Evolutionary conservation across 2,888 invertebrate genomes (phyloP), one percentile per base, ranked within the genome.

Genomic region (Pterostichus niger): DNA sequence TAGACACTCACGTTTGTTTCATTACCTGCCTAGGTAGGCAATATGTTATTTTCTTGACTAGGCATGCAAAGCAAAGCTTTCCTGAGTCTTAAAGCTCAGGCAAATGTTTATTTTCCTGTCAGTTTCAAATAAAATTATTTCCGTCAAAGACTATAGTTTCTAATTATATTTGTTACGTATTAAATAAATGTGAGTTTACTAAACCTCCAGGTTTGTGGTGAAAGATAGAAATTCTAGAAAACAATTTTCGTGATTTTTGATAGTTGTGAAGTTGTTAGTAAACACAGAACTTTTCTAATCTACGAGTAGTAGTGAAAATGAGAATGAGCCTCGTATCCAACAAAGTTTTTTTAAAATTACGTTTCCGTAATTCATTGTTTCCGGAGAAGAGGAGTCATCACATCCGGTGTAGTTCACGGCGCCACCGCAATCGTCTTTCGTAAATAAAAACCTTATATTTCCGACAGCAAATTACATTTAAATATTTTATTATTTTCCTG

Each of bases 381-480:
- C 68, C 68, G 68, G 5, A 44, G 46, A 10, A 44, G 44, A 71
- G 68, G 24, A 71, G n/a, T 64, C 68, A 71, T 71, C 40, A 71
- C 68, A 71, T 71, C 68, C 68, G 68, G 68, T 71, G 33, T 71
- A 71, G 40, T 71, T 71, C 68, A 44, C 40, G 68, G 68, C 68
- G 15, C 17, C 40, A 17, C 68, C 40, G 24, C 44, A 40, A 40
- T 56, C n/a, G 76, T 56, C 56, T 54, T 46, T 44, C 46, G n/a
- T 46, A 80, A 80, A 68, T 49, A 68, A 80, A 6, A 11, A 68
- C 33, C 54, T 68, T 33, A 64, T 46, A 80, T 80, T 80, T 80
- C 80, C 80, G 68, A 68, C 52, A 15, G 64, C 44, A 80, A 68
- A 80, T 80, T 80, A 80, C 68, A 24, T 80, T 80, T 80, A 52